phyloP scores from a whole-genome alignment of 2,113 vertebrate genomes.

The Cinclus cinclus region DNA sequence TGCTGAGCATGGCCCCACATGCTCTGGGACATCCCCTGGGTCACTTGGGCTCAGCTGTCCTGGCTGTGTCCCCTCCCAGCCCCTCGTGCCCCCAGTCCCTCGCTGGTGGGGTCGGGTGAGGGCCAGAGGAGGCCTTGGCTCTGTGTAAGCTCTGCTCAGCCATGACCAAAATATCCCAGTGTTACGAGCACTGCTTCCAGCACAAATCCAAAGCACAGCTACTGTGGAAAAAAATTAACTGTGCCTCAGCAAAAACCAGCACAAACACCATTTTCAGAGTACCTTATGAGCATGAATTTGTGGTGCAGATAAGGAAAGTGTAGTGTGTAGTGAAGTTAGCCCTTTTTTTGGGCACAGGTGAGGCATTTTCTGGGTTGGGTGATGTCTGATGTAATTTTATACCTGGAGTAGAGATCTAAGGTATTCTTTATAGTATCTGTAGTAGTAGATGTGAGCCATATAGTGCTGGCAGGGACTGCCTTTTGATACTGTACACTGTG shows the following conservation, averaged over 20 bases:
- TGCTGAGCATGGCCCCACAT: not conserved
- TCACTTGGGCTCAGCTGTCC: not conserved
- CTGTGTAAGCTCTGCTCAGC: not conserved
- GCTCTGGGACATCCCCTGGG: not conserved
- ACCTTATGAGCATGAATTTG: not conserved
- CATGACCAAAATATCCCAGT: not conserved
- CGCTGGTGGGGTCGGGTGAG: not conserved
- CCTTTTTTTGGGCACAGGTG: not conserved
- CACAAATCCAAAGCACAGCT: not conserved
- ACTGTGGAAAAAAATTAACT: not conserved
- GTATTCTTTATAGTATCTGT: not conserved
- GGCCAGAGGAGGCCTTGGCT: not conserved
- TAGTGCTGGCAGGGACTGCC: not conserved
- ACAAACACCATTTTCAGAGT: not conserved
- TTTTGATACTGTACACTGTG: not conserved
- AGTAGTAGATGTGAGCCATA: not conserved
- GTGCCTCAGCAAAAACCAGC: not conserved
- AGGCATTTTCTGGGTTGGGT: not conserved
- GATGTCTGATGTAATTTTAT: not conserved
- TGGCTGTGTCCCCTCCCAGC: not conserved
- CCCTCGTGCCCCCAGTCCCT: not conserved
- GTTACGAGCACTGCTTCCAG: not conserved
- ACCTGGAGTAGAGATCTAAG: not conserved
- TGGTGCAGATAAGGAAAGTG: not conserved
- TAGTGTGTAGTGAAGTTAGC: not conserved